Base-by-base conservation (phyloP, 2,113 vertebrate species). In the Indicator indicator region DNA sequence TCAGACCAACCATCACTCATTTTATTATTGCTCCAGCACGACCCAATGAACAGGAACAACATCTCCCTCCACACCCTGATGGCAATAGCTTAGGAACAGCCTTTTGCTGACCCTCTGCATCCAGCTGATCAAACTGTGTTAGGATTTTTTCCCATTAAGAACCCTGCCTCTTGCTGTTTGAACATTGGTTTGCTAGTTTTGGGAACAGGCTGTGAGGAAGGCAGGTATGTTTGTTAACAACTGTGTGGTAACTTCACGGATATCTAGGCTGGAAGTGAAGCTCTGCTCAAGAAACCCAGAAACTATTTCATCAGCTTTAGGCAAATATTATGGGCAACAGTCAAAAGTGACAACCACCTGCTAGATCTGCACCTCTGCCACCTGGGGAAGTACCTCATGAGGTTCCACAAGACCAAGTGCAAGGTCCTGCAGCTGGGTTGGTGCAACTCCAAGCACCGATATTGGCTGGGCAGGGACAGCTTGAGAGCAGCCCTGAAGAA, bases 331-430 rank as follows among this genome's bases (percentile, higher is more conserved):
- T 4, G 0, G 44, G 27, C 50, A 73, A 30, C 48, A 80, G 68
- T 19, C 52, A 86, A 77, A 94, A 23, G 14, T 60, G 65, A 81
- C 62, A 71, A 56, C 38, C 38, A 72, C 1, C 33, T 11, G 65
- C 54, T 15, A 91, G 28, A 55, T 33, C 36, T 69, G 71, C 72
- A 36, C 59, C 55, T 63, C 69, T 1, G 6, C 52, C 32, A 21
- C 54, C 6, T 0, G 0, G 21, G 71, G 9, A 63, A 62, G 11
- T 7, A 9, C n/a, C n/a, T n/a, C n/a, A n/a, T n/a, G n/a, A n/a
- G n/a, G n/a, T n/a, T n/a, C n/a, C n/a, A n/a, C n/a, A n/a, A n/a
- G n/a, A n/a, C n/a, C n/a, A n/a, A n/a, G n/a, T n/a, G n/a, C n/a
- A n/a, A n/a, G n/a, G n/a, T n/a, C n/a, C n/a, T n/a, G n/a, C n/a